phyloP scores from a whole-genome alignment of 2,797 vertebrate genomes.

The Okamejei kenojei region DNA sequence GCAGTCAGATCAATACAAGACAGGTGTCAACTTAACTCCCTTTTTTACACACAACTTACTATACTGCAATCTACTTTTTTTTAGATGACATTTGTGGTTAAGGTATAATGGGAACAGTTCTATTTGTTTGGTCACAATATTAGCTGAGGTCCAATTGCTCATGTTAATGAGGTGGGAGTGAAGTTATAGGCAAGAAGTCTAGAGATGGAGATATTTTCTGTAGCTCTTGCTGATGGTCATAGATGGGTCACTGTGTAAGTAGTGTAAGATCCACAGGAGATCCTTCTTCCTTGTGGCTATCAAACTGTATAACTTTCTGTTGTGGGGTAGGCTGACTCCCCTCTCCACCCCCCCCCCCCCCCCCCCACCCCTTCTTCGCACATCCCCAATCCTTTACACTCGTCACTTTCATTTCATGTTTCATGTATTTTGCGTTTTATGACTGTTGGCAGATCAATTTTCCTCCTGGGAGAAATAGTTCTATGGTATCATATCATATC shows the following conservation, averaged over 20 bases:
- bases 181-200: background rate
- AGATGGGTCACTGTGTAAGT: background rate
- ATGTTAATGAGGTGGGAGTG: background rate
- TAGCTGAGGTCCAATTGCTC: background rate
- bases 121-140: background rate
- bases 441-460: too few relatives aligned
- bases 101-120: background rate
- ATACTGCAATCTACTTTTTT: background rate
- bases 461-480: too few relatives aligned
- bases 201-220: background rate
- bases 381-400: too few relatives aligned
- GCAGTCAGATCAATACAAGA: slow-evolving; percentile 36
- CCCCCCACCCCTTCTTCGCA: too few relatives aligned
- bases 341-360: too few relatives aligned
- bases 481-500: too few relatives aligned
- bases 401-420: too few relatives aligned
- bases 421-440: too few relatives aligned
- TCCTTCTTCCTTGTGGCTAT: too few relatives aligned
- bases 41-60: background rate
- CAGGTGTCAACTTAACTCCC: slow-evolving; percentile 31
- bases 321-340: too few relatives aligned
- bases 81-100: slow-evolving; percentile 4
- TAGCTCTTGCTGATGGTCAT: background rate
- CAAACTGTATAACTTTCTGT: too few relatives aligned
- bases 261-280: too few relatives aligned